These are phyloP conservation scores for Seira sanloemensis DNA, from an alignment of 2,888 invertebrate genomes.

Conservation along the genomic window DNA sequence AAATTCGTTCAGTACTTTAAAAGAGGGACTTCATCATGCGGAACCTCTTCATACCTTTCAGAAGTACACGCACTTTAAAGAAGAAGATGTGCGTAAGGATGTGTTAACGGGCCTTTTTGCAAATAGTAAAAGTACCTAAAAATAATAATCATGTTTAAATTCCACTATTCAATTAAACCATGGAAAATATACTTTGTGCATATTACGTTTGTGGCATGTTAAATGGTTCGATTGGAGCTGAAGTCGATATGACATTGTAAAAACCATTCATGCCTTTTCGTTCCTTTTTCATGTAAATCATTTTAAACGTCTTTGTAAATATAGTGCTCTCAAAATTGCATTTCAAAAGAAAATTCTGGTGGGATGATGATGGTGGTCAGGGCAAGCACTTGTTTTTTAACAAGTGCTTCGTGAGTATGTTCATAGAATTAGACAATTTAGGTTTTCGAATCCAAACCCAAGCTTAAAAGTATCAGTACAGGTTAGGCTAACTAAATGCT, in stretches of 20 bases:
- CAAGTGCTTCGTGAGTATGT: background rate
- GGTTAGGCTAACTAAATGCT: background rate
- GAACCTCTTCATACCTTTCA: too few relatives aligned
- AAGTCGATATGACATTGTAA: background rate
- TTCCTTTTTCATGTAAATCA: background rate
- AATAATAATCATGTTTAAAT: background rate
- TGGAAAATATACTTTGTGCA: background rate
- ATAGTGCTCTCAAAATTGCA: background rate
- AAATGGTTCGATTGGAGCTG: background rate
- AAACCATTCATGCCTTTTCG: background rate
- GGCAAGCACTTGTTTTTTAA: too few relatives aligned
- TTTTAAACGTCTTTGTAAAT: background rate
- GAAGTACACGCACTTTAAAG: background rate
- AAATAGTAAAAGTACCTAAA: background rate
- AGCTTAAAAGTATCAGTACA: background rate
- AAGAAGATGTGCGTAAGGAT: background rate
- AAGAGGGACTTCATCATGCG: background rate
- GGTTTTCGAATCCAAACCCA: too few relatives aligned
- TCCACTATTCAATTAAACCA: background rate
- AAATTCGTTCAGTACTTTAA: background rate
- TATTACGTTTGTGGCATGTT: too few relatives aligned
- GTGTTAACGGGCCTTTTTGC: background rate
- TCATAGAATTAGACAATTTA: background rate
- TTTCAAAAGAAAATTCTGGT: background rate
- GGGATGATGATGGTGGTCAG: background rate